Evolutionary conservation across 2,797 vertebrate genomes (phyloP).

Genomic region (Peromyscus eremicus): DNA sequence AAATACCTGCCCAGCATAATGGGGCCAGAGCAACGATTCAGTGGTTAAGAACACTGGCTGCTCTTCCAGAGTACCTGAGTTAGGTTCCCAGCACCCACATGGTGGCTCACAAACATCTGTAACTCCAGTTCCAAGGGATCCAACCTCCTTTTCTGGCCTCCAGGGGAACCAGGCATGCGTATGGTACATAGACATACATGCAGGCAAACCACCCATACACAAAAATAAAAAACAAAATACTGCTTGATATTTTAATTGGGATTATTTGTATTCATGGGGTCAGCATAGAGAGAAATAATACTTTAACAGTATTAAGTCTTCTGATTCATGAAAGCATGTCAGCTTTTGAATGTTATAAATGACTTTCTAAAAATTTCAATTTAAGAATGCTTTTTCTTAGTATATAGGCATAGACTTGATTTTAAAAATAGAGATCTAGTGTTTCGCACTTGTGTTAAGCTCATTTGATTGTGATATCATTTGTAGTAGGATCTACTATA

Average conservation of each 20-base stretch:
- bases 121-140: not conserved
- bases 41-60: not conserved
- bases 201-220: not conserved
- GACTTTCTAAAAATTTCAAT: not conserved
- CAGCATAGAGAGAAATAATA: not conserved
- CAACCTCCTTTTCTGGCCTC: not conserved
- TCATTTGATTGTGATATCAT: not conserved
- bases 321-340: not conserved
- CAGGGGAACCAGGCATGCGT: not conserved
- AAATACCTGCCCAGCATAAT: not conserved
- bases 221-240: not conserved
- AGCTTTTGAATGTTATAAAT: not conserved
- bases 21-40: not conserved
- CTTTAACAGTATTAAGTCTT: not conserved
- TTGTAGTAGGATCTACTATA: not conserved
- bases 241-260: not conserved
- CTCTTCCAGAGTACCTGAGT: not conserved
- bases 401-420: conserved; percentile 35
- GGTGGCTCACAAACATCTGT: not conserved
- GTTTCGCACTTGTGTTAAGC: not conserved
- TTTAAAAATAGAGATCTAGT: conserved; percentile 19
- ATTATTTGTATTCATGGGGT: conserved; percentile 18
- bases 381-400: not conserved
- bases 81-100: not conserved
- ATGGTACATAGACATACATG: not conserved